A percentile compares a stretch with the other conserved stretches of the same genome.
phyloP scores from a whole-genome alignment of 2,888 invertebrate species.

The Dicyrtomina minuta region DNA sequence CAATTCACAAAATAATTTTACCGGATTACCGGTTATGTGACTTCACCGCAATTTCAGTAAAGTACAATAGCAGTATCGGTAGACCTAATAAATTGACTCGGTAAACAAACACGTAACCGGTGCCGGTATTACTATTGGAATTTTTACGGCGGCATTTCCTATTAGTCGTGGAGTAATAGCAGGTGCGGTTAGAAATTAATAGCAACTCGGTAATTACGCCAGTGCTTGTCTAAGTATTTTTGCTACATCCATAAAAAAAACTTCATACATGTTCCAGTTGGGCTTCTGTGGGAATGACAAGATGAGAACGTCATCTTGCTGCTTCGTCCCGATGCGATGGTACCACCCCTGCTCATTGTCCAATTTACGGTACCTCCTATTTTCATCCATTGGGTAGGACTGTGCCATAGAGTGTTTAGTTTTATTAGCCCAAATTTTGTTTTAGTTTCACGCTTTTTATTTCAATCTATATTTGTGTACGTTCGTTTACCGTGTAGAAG shows the following conservation, averaged over 20 bases:
- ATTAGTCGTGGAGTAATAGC: too few species aligned
- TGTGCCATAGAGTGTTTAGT: not conserved
- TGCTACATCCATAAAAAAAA: too few species aligned
- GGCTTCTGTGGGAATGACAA: slow-evolving; percentile 13
- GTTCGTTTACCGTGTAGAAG: slow-evolving; percentile 26
- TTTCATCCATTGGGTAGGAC: slow-evolving; percentile 11
- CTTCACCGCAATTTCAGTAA: too few species aligned
- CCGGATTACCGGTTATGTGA: too few species aligned
- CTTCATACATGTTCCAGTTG: slow-evolving; percentile 18
- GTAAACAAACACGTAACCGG: too few species aligned
- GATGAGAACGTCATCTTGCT: slow-evolving; percentile 13
- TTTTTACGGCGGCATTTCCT: too few species aligned
- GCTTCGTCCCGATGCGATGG: slow-evolving; percentile 21
- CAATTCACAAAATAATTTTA: too few species aligned
- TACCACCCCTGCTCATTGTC: slow-evolving; percentile 24
- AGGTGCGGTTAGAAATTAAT: too few species aligned
- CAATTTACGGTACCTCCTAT: slow-evolving; percentile 10
- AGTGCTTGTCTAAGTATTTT: too few species aligned
- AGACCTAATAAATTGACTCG: too few species aligned
- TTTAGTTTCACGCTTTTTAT: not conserved
- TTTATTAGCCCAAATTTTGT: not conserved
- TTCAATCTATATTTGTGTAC: not conserved
- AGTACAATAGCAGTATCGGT: too few species aligned
- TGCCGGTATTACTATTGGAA: too few species aligned
- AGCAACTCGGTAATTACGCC: not conserved